Base-by-base conservation (phyloP, 1,140 invertebrate genomes). In the Eumeta japonica region DNA sequence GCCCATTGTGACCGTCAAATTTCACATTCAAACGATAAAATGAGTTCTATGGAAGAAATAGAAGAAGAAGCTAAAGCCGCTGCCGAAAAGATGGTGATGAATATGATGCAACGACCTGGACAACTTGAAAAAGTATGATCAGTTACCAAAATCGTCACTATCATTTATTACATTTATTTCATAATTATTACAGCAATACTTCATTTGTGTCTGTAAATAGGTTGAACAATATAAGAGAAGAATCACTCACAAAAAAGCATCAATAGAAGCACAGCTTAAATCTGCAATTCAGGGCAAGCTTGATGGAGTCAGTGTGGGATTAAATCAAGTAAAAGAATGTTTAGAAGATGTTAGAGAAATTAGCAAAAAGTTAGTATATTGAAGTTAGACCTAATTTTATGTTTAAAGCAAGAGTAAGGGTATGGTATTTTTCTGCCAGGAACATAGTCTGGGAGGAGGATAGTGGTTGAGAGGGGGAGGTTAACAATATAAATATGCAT, bases 271-370 rank as follows among this genome's bases (percentile, higher is more conserved):
- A 10, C 90, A 97, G 82, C 70, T 99, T 11, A 97, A 98, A 76
- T 97, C 94, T n/a, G 93, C 94, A 3, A 93, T 99, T 78, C 95
- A 99, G 75, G 94, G 92, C 55, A 95, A 99, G 74, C 68, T 99
- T 24, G 96, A 99, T 77, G 95, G 94, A 0, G 95, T 98, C 0
- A 82, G 89, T 52, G 88, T 92, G 9, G 96, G 95, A 0, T 81
- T 99, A n/a, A 87, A 89, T 56, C 90, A 97, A 61, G 73, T 99
- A 10, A 83, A 92, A 50, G 81, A 82, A 16, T 89, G 91, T 28
- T 73, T 93, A 14, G 81, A 88, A 53, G 92, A 94, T 77, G 88
- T 97, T 3, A 87, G 90, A 55, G 74, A 89, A 68, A 88, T 90
- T 41, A 78, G 76, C 40, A 47, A 50, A 0, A 76, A 68, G 75